phyloP scores from a whole-genome alignment of 2,113 vertebrate species.

The Eolophus roseicapilla region DNA sequence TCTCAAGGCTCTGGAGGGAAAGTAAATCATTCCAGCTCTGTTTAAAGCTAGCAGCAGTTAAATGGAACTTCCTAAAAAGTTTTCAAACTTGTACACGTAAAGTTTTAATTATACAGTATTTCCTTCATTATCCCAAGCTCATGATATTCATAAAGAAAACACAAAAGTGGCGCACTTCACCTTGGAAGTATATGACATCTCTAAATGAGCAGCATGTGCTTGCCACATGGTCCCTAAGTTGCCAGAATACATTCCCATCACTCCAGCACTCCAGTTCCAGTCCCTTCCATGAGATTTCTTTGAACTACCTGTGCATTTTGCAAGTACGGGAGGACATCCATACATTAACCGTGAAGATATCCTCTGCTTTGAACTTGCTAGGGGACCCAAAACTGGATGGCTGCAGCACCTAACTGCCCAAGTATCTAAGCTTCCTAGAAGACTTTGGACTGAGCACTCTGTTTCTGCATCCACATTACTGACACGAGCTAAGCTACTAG shows the following conservation, averaged over 20 bases:
- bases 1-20: not conserved
- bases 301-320: not conserved
- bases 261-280: not conserved
- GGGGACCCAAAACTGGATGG: not conserved
- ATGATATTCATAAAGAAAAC: not conserved
- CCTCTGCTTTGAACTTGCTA: not conserved
- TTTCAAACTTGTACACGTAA: not conserved
- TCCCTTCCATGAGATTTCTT: not conserved
- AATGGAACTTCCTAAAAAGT: not conserved
- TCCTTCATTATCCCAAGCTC: not conserved
- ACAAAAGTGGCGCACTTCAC: not conserved
- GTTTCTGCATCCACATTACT: not conserved
- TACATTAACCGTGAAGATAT: not conserved
- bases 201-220: not conserved
- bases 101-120: not conserved
- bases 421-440: not conserved
- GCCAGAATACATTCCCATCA: not conserved
- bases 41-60: not conserved
- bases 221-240: rapidly evolving
- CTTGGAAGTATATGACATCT: not conserved
- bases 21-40: not conserved
- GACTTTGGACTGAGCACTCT: not conserved
- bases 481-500: not conserved
- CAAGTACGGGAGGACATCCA: not conserved
- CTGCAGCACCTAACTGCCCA: not conserved